phyloP scores from a whole-genome alignment of 2,797 vertebrate species.

The Taenioides sp. region DNA sequence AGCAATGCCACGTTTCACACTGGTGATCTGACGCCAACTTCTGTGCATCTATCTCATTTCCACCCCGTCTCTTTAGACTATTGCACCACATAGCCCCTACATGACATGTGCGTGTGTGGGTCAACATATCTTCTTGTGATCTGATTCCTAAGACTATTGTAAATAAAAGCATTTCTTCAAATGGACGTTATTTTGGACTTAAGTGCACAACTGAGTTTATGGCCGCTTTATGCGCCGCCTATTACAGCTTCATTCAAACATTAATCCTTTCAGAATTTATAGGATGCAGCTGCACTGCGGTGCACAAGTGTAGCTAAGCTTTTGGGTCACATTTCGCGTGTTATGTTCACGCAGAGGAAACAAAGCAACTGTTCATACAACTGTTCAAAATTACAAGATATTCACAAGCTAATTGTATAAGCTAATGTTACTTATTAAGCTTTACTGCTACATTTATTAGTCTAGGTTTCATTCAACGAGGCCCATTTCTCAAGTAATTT shows the following conservation, averaged over 20 bases:
- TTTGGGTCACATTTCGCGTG: constrained; percentile 15
- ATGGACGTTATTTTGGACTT: constrained; percentile 24
- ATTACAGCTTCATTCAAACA: constrained; percentile 31
- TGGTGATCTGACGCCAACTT: constrained; percentile 19
- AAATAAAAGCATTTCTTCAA: constrained; percentile 24
- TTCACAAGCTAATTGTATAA: not conserved
- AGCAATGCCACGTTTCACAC: constrained; percentile 25
- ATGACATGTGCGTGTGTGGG: not conserved
- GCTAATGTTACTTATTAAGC: no score
- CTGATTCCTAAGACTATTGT: constrained; percentile 13
- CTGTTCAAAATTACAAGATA: not conserved
- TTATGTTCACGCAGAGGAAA: not conserved
- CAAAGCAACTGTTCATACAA: not conserved
- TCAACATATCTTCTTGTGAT: not conserved
- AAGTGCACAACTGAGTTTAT: constrained; percentile 46
- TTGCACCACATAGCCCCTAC: not conserved
- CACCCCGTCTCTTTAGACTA: not conserved
- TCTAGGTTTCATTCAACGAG: no score
- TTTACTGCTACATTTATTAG: no score
- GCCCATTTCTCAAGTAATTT: no score
- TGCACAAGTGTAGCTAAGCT: not conserved
- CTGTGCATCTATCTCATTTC: constrained; percentile 27
- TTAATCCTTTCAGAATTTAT: constrained; percentile 20
- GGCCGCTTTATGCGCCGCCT: constrained; percentile 33
- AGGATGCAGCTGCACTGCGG: constrained; percentile 9